Percentiles rank a stretch among this genome's conserved stretches.
Conservation (phyloP, 2,797 vertebrate genomes). For the Menidia menidia region DNA sequence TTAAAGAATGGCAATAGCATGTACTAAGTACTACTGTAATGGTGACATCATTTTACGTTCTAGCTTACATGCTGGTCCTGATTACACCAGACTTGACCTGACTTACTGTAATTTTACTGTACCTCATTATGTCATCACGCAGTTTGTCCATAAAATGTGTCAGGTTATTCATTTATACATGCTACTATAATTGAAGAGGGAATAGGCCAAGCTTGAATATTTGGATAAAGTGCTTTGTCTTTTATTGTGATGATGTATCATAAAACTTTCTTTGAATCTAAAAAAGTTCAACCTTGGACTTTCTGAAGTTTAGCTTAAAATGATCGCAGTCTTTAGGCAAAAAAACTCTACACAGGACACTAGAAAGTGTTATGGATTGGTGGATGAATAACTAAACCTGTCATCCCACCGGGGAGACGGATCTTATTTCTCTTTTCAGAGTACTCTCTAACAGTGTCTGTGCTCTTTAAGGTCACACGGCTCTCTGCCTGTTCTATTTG, state of each 20-base stretch:
- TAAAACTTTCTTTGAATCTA: no score
- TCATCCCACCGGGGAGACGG: not conserved
- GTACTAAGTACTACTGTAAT: no score
- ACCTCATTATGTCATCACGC: not conserved
- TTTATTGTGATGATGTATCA: no score
- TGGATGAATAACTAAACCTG: not conserved
- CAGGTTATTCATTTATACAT: not conserved
- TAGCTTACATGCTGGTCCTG: not conserved
- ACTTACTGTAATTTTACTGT: not conserved
- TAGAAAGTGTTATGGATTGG: not conserved
- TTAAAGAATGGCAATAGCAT: not conserved
- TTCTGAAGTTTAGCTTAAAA: no score
- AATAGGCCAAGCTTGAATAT: no score
- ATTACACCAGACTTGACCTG: no score
- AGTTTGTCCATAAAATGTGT: not conserved
- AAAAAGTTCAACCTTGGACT: no score
- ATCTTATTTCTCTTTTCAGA: slow-evolving; percentile 6
- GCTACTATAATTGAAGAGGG: not conserved
- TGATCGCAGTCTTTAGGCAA: not conserved
- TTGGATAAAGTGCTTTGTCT: no score
- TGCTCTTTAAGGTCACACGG: slow-evolving; percentile 28
- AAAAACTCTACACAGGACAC: not conserved
- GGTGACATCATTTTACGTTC: not conserved
- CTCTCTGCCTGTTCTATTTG: slow-evolving; percentile 35
- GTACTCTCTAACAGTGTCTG: slow-evolving; percentile 12